A percentile compares a stretch with the other conserved stretches of the same genome.
phyloP scores from a whole-genome alignment of 2,888 invertebrate genomes.

The Amphipoea oculea region DNA sequence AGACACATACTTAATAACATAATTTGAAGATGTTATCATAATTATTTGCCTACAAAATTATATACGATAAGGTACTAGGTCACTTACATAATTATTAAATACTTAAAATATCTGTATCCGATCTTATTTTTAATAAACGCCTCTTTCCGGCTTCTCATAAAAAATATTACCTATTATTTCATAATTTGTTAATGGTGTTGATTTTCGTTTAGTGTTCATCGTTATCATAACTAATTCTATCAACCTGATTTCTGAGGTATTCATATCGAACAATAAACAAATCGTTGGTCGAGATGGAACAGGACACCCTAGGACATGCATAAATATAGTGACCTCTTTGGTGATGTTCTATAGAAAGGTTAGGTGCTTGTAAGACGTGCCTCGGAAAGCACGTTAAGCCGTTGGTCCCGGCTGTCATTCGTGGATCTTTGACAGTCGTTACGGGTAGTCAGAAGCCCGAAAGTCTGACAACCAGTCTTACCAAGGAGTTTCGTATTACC shows the following conservation, averaged over 20 bases:
- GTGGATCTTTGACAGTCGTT: no score
- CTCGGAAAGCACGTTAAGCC: no score
- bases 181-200: not conserved
- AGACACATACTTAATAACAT: slow-evolving; percentile 18
- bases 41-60: slow-evolving; percentile 14
- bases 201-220: not conserved
- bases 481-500: no score
- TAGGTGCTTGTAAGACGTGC: not conserved
- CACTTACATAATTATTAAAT: not conserved
- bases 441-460: no score
- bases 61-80: not conserved
- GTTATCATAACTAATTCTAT: not conserved
- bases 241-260: not conserved
- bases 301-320: not conserved
- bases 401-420: no score
- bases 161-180: not conserved
- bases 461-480: no score
- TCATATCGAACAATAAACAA: not conserved
- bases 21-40: slow-evolving; percentile 29
- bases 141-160: not conserved
- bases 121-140: not conserved
- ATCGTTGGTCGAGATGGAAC: not conserved
- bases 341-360: not conserved
- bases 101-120: slow-evolving; percentile 18
- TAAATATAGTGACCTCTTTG: not conserved